A percentile compares a stretch with the other conserved stretches of the same genome.
phyloP scores from a whole-genome alignment of 2,113 vertebrate genomes.

The Oryzias celebensis region DNA sequence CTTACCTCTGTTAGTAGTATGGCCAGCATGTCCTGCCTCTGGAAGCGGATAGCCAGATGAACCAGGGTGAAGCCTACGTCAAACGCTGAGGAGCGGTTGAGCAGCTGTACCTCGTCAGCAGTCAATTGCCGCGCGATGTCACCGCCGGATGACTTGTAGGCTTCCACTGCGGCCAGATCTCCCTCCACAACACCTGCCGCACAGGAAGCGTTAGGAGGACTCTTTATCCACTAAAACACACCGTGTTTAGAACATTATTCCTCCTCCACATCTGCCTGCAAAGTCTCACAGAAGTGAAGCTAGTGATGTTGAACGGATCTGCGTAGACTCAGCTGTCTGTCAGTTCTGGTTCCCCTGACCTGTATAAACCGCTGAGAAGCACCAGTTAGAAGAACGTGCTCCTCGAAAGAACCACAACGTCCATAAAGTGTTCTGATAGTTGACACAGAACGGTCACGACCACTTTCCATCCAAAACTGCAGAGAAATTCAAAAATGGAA shows the following conservation, averaged over 20 bases:
- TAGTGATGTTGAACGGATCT: no score
- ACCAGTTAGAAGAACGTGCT: slow-evolving; percentile 1
- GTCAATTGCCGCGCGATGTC: slow-evolving; percentile 96
- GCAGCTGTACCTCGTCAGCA: slow-evolving; percentile 91
- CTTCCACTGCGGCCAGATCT: slow-evolving; percentile 91
- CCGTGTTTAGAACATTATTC: no score
- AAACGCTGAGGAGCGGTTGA: slow-evolving; percentile 93
- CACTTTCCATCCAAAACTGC: slow-evolving; percentile 16
- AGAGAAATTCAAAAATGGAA: slow-evolving; percentile 1
- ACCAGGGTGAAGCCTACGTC: slow-evolving; percentile 95
- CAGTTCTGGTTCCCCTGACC: no score
- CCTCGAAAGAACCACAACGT: slow-evolving; percentile 15
- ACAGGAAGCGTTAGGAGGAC: not conserved
- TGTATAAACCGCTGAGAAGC: no score
- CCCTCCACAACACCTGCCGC: slow-evolving; percentile 92
- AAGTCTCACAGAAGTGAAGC: no score
- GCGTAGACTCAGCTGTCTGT: no score
- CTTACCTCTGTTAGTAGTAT: slow-evolving; percentile 93
- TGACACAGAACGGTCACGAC: slow-evolving; percentile 8
- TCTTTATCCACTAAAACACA: no score
- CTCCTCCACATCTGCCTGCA: no score
- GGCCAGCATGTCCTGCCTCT: slow-evolving; percentile 97
- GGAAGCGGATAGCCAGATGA: slow-evolving; percentile 96
- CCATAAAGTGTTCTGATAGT: slow-evolving; percentile 10
- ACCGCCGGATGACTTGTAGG: slow-evolving; percentile 92